A percentile compares a stretch with the other conserved stretches of the same genome.
These are phyloP conservation scores for Leptinotarsa peninsularis DNA, from an alignment of 2,888 invertebrate species.

Conservation along the genomic window DNA sequence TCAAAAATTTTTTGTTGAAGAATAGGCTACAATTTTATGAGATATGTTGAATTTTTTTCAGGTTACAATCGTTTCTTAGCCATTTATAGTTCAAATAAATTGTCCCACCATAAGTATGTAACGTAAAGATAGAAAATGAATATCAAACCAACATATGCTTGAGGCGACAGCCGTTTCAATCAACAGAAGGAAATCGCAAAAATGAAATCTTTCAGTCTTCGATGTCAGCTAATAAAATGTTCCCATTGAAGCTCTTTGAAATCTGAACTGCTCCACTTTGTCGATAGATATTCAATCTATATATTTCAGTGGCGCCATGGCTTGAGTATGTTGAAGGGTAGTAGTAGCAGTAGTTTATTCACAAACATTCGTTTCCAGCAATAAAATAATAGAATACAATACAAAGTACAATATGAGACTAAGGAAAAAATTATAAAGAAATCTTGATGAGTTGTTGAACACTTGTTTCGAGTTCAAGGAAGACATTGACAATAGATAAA, in stretches of 20 bases:
- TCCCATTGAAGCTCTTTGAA: conserved; percentile 46
- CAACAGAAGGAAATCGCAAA: neutral
- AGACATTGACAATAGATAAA: too few relatives aligned
- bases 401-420: too few relatives aligned
- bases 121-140: neutral
- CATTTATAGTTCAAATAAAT: neutral
- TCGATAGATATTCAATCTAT: conserved; percentile 37
- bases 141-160: neutral
- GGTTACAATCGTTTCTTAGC: neutral
- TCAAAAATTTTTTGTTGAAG: too few relatives aligned
- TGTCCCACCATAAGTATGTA: neutral
- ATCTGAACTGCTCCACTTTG: conserved; percentile 46
- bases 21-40: too few relatives aligned
- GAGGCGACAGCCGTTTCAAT: neutral
- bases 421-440: too few relatives aligned
- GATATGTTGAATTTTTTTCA: too few relatives aligned
- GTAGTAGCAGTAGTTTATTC: too few relatives aligned
- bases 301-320: neutral
- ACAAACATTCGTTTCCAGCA: too few relatives aligned
- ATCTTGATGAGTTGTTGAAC: too few relatives aligned
- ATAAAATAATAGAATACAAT: too few relatives aligned
- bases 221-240: conserved; percentile 48
- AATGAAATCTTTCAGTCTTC: neutral
- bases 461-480: too few relatives aligned
- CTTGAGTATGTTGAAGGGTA: neutral